A percentile compares a stretch with the other conserved stretches of the same genome.
phyloP scores from a whole-genome alignment of 2,888 invertebrate species.

The Caenorhabditis sp. region DNA sequence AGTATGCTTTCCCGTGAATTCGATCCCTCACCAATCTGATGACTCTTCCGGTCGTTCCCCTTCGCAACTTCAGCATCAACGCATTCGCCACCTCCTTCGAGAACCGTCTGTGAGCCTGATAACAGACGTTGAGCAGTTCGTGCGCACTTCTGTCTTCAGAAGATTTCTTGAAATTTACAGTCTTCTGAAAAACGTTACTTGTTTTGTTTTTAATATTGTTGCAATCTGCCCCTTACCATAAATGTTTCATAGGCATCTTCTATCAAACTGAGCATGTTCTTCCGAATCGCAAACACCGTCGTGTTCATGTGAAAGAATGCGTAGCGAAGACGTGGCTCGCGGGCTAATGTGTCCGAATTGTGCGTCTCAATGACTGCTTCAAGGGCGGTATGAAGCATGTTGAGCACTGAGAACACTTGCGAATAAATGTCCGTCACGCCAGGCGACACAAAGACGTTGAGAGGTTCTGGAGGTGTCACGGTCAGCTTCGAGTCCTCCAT shows the following conservation, averaged over 20 bases:
- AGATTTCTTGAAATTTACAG: slow-evolving; percentile 1
- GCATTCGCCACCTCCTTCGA: slow-evolving; percentile 36
- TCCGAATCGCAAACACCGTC: slow-evolving; percentile 44
- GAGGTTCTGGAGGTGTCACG: slow-evolving; percentile 35
- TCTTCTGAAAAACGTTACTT: slow-evolving; percentile 25
- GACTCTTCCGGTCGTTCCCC: slow-evolving; percentile 47
- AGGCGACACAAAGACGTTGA: slow-evolving; percentile 42
- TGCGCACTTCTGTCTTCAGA: slow-evolving; percentile 11
- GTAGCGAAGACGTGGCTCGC: slow-evolving; percentile 50
- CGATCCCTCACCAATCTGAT: slow-evolving; percentile 34
- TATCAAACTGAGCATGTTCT: slow-evolving; percentile 46
- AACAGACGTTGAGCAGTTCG: slow-evolving; percentile 39
- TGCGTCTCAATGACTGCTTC: slow-evolving; percentile 44
- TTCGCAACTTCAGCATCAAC: slow-evolving; percentile 37
- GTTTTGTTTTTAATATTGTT: neutral
- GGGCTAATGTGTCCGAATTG: slow-evolving; percentile 37
- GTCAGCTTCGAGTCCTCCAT: slow-evolving; percentile 22
- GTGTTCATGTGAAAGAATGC: slow-evolving; percentile 53
- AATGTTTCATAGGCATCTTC: slow-evolving; percentile 43
- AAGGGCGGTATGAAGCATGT: slow-evolving; percentile 41
- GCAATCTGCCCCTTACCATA: slow-evolving; percentile 11
- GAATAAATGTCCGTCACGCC: slow-evolving; percentile 38
- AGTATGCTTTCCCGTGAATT: neutral
- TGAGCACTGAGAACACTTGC: slow-evolving; percentile 44
- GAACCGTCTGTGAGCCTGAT: slow-evolving; percentile 43